A percentile compares a stretch with the other conserved stretches of the same genome.
Evolutionary conservation across 1,140 invertebrate genomes (phyloP).

Genomic region (Pseudomyrmex cubaensis): DNA sequence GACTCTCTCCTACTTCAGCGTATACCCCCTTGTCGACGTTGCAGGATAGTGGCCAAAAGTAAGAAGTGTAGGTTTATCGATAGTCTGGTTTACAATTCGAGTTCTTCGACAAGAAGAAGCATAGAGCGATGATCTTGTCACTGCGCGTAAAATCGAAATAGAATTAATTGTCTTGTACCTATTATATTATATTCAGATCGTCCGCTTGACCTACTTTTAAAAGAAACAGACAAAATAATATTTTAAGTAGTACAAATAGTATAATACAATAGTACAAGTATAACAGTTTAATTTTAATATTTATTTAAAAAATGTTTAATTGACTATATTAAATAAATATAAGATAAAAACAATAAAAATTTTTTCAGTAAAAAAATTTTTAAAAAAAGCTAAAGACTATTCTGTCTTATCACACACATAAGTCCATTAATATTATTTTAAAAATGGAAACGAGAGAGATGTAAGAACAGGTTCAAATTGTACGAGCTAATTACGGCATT

Average conservation of each 20-base stretch:
- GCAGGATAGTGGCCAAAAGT: slow-evolving; percentile 81
- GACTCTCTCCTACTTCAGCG: slow-evolving; percentile 31
- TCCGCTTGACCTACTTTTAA: slow-evolving; percentile 29
- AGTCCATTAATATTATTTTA: neutral
- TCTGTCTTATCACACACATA: neutral
- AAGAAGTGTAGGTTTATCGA: slow-evolving; percentile 76
- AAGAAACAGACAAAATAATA: slow-evolving; percentile 9
- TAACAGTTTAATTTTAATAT: too few relatives aligned
- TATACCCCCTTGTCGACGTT: slow-evolving; percentile 67
- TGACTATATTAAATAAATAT: neutral
- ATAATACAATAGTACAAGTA: neutral
- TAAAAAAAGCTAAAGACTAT: neutral
- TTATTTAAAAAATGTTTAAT: neutral
- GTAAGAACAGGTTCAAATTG: slow-evolving; percentile 23
- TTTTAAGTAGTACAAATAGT: neutral
- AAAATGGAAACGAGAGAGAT: neutral
- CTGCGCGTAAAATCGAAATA: slow-evolving; percentile 24
- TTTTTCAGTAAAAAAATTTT: neutral
- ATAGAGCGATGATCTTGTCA: slow-evolving; percentile 11
- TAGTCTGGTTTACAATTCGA: slow-evolving; percentile 65
- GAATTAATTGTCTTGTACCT: slow-evolving; percentile 30
- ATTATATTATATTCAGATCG: slow-evolving; percentile 38
- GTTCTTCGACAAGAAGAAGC: slow-evolving; percentile 24
- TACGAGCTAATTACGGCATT: slow-evolving; percentile 19
- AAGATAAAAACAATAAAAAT: neutral